Conservation (phyloP, 2,113 vertebrate genomes). For the Oplegnathus fasciatus region DNA sequence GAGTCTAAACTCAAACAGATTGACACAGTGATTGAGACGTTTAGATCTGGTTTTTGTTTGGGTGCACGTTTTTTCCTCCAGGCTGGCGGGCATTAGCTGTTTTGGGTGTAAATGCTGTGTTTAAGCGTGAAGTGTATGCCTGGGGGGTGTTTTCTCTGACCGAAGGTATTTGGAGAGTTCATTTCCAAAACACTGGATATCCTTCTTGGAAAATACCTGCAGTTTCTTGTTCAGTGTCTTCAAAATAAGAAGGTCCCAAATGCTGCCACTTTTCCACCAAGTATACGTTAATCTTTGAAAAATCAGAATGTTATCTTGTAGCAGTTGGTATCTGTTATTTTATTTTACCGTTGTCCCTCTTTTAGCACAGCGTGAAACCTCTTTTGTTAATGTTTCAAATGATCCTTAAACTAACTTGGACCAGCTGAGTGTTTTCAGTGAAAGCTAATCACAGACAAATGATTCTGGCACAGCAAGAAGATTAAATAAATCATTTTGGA, state of each 20-base stretch:
- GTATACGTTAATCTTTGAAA: neutral
- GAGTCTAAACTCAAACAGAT: slow-evolving; percentile 59
- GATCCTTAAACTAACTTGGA: slow-evolving; percentile 36
- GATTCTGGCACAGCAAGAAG: slow-evolving; percentile 27
- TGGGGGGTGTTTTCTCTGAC: slow-evolving; percentile 22
- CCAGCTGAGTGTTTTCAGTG: slow-evolving; percentile 49
- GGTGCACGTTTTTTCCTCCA: slow-evolving; percentile 19
- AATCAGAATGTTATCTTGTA: neutral
- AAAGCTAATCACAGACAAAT: slow-evolving; percentile 54
- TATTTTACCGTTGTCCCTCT: neutral
- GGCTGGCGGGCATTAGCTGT: slow-evolving; percentile 17
- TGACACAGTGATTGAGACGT: slow-evolving; percentile 69
- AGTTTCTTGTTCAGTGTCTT: neutral
- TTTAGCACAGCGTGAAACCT: neutral
- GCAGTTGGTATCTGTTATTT: neutral
- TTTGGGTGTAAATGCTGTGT: slow-evolving; percentile 40
- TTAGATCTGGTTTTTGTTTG: slow-evolving; percentile 60
- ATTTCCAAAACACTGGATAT: slow-evolving; percentile 34
- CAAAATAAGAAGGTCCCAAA: neutral
- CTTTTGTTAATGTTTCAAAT: slow-evolving; percentile 42
- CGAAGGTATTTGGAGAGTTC: slow-evolving; percentile 16
- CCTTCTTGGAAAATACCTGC: neutral
- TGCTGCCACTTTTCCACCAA: neutral
- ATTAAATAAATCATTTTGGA: slow-evolving; percentile 51
- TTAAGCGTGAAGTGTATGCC: slow-evolving; percentile 38